Evolutionary conservation across 2,888 invertebrate genomes (phyloP), one percentile per base, ranked within the genome.

Genomic region (Parthenolecanium corni): DNA sequence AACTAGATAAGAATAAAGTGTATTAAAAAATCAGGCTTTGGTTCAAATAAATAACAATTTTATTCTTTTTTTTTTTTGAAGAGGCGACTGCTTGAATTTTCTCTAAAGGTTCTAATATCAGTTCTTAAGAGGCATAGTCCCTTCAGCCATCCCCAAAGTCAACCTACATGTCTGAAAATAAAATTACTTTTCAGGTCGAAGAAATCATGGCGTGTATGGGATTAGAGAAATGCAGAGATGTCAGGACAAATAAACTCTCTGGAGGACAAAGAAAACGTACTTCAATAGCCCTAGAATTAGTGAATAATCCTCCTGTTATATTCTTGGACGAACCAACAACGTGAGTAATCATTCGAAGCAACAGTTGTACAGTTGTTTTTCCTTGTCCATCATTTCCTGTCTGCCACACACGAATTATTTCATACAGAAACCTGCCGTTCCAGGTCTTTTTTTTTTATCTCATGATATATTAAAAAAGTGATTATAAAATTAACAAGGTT

Each of bases 281-380:
- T 3, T 82, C 85, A 0, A 81, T 89, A 3, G 88, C 86, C 0
- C 72, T 86, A 67, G 89, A 89, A 72, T 76, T 89, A 62, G 85
- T 89, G 67, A 87, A 85, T 74, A 89, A 89, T 72, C 89, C 88
- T 11, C 86, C 87, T 0, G 80, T 88, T 42, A 84, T 88, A 73
- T 87, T 87, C 72, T 75, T 88, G 68, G 88, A 88, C 72, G 87
- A 88, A 72, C 87, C 88, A 21, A 87, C 87, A 2, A 85, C 85
- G 87, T 86, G 73, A 79, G 79, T 76, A 3, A 49, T 18, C 18
- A 16, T 46, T 46, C n/a, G n/a, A n/a, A n/a, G n/a, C n/a, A n/a
- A n/a, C n/a, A n/a, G n/a, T n/a, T n/a, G n/a, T n/a, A 12, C 12
- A 12, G 38, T 12, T 38, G 38, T 38, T 38, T 20, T 24, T 18